phyloP scores from a whole-genome alignment of 2,888 invertebrate genomes.

The Lacanobia wlatinum region DNA sequence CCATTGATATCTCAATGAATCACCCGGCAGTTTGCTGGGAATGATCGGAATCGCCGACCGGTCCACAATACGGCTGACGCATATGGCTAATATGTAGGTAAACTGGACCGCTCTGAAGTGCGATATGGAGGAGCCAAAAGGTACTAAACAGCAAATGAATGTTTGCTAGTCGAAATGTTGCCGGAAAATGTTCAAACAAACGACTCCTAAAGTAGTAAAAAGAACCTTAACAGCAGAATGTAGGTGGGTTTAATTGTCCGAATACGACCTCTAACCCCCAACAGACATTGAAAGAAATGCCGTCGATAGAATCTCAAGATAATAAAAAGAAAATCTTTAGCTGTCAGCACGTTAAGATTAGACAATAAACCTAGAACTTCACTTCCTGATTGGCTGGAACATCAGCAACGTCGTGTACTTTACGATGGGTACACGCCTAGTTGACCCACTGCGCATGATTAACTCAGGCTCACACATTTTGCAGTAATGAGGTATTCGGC shows the following conservation, averaged over 20 bases:
- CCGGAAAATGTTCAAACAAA: neutral
- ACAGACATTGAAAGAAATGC: neutral
- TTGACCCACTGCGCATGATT: constrained; percentile 56
- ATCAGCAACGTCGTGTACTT: constrained; percentile 27
- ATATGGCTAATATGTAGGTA: constrained; percentile 43
- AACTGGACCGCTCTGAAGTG: constrained; percentile 9
- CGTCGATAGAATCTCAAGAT: neutral
- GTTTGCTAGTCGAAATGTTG: neutral
- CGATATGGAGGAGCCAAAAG: neutral
- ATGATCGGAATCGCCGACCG: constrained; percentile 48
- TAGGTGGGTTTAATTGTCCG: neutral
- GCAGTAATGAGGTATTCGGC: constrained; percentile 58
- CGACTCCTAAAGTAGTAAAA: neutral
- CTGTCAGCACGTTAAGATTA: constrained; percentile 2
- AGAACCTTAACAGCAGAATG: neutral
- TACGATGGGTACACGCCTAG: constrained; percentile 41
- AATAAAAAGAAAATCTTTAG: constrained; percentile 14
- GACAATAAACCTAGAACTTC: constrained; percentile 23
- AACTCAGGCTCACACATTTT: constrained; percentile 59
- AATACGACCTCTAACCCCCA: constrained; percentile 4
- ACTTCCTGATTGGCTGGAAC: constrained; percentile 37
- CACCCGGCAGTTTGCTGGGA: constrained; percentile 53
- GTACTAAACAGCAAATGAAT: neutral
- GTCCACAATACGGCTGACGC: constrained; percentile 54
- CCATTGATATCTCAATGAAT: constrained; percentile 58